phyloP scores from a whole-genome alignment of 2,888 invertebrate genomes.

The Macropis europaea region DNA sequence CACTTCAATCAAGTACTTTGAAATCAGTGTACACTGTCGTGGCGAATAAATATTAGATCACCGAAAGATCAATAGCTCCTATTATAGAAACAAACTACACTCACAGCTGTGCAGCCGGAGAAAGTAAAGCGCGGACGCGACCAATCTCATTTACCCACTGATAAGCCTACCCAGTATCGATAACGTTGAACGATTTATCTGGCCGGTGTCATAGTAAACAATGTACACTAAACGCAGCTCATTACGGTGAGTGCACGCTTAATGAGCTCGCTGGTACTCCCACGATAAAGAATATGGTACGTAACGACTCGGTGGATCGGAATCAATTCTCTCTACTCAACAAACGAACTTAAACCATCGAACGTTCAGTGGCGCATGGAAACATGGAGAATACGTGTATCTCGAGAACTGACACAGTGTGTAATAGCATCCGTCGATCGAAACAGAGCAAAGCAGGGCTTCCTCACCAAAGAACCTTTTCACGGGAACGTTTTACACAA shows the following conservation, averaged over 20 bases:
- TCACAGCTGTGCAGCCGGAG: background rate
- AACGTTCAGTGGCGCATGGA: background rate
- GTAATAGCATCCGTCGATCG: constrained; percentile 4
- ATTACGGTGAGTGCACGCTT: constrained; percentile 1
- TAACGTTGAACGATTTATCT: constrained; percentile 1
- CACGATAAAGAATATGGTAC: background rate
- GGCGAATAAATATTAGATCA: too few species aligned
- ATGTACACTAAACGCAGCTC: background rate
- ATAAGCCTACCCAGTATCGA: constrained; percentile 1
- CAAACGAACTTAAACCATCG: background rate
- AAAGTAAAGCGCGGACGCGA: background rate
- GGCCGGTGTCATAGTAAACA: constrained; percentile 4
- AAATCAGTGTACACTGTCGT: too few species aligned
- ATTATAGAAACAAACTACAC: background rate
- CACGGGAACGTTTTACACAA: background rate
- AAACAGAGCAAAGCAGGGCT: background rate
- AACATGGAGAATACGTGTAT: background rate
- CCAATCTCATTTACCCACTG: constrained; percentile 8
- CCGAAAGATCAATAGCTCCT: background rate
- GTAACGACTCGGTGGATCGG: background rate
- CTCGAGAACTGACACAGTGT: background rate
- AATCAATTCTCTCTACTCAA: constrained; percentile 4
- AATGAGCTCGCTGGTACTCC: background rate
- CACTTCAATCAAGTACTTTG: too few species aligned
- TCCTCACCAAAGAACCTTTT: background rate